Evolutionary conservation across 2,113 vertebrate species (phyloP).

Genomic region (Leucopsar rothschildi): DNA sequence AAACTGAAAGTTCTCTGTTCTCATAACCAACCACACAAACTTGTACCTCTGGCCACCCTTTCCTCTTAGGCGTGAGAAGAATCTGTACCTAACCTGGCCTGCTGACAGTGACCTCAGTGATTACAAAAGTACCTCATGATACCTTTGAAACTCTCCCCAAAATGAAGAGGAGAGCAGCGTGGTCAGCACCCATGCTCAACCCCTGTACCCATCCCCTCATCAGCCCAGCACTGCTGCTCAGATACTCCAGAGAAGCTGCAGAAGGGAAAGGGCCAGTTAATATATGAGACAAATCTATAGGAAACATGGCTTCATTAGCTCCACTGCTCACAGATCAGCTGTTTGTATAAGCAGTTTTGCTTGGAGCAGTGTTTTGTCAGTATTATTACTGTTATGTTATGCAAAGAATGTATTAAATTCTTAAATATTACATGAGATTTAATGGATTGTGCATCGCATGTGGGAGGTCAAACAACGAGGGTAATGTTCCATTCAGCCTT

Average conservation of each 20-base stretch:
- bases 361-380: slow-evolving; percentile 5
- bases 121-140: not conserved
- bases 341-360: slow-evolving; percentile 6
- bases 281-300: not conserved
- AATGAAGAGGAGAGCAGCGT: not conserved
- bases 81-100: not conserved
- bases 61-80: not conserved
- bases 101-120: not conserved
- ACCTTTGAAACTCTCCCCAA: not conserved
- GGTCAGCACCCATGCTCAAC: not conserved
- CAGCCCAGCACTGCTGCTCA: not conserved
- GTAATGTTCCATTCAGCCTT: not conserved
- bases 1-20: not conserved
- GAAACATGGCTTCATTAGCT: not conserved
- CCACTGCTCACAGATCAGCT: not conserved
- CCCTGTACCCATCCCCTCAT: not conserved
- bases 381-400: not conserved
- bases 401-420: slow-evolving; percentile 45
- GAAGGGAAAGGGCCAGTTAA: not conserved
- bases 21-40: not conserved
- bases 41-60: not conserved
- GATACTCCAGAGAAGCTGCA: not conserved
- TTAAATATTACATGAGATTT: slow-evolving; percentile 49
- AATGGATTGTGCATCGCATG: not conserved
- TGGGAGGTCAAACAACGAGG: slow-evolving; percentile 27